Evolutionary conservation across 2,797 vertebrate species (phyloP).

Genomic region (Danio choprae): DNA sequence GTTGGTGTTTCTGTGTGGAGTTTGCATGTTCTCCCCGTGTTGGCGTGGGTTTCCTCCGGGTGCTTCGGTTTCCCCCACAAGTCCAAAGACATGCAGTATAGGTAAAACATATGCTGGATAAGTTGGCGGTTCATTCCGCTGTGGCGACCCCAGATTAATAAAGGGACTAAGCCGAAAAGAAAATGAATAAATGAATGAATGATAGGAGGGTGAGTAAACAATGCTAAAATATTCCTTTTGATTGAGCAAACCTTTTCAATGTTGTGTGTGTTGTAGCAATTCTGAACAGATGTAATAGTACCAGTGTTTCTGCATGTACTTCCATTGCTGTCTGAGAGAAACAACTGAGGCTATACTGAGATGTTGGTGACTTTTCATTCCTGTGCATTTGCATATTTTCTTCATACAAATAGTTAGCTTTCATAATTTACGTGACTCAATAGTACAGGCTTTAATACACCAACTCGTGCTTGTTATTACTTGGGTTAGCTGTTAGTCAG

Average conservation of each 20-base stretch:
- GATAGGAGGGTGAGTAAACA: background rate
- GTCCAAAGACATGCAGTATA: too few relatives aligned
- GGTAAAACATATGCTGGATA: too few relatives aligned
- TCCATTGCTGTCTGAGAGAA: conserved; percentile 9
- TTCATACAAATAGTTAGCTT: background rate
- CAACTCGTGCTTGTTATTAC: background rate
- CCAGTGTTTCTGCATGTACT: conserved; percentile 10
- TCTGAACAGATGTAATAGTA: too few relatives aligned
- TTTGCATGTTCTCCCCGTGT: too few relatives aligned
- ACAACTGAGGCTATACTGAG: conserved; percentile 15
- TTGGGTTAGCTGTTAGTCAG: background rate
- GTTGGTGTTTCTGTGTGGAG: too few relatives aligned
- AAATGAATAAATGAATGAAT: too few relatives aligned
- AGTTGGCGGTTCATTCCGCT: too few relatives aligned
- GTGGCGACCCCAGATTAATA: too few relatives aligned
- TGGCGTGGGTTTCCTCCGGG: too few relatives aligned
- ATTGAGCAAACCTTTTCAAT: background rate
- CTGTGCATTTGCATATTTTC: background rate
- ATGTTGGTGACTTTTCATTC: background rate
- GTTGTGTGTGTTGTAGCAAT: too few relatives aligned
- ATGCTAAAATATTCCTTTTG: background rate
- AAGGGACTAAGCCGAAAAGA: too few relatives aligned
- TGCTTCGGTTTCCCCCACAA: too few relatives aligned
- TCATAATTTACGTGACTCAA: background rate
- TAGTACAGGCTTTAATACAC: background rate